Base-by-base conservation (phyloP, 2,888 invertebrate genomes). In the Trichogramma evanescens region DNA sequence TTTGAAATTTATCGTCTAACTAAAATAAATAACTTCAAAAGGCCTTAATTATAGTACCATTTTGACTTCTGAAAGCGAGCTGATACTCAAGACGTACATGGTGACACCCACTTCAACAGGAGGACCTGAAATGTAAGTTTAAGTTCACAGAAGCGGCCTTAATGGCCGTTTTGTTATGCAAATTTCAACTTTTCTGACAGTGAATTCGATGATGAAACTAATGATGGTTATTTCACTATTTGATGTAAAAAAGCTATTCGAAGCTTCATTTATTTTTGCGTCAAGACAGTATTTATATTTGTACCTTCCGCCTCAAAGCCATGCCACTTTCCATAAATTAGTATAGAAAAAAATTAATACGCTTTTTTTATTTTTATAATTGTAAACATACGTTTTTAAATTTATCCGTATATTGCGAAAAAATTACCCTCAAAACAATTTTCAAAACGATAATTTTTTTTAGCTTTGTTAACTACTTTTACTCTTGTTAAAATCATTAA, bases 1-100 rank as follows among this genome's bases (percentile, higher is more conserved):
- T 26, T 26, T 26, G 26, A 26, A 26, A 26, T 26, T 26, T 26
- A 26, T 26, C 26, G 26, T 26, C 48, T 48, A 48, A 6, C 6
- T 48, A 48, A 13, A 13, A 48, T 13, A 52, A 59, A 64, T 61
- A 59, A 52, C 63, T 64, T 50, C 61, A 65, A 73, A 74, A 76
- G 75, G 75, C 77, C 77, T 77, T 76, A 75, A 69, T 78, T 63
- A 71, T 78, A 79, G 82, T 84, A 89, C 89, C 89, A 89, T 89
- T 83, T 88, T 86, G 75, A 89, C 89, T 86, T 90, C 89, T 77
- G 89, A 89, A 77, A 89, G 85, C 74, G 89, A 88, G 81, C 88
- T 88, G 82, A 89, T 89, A 79, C 87, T 87, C 74, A 89, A 85
- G 80, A 89, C 89, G 83, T 88, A 88, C 85, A 89, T 88, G 79